These are phyloP conservation scores for Aphidius gifuensis DNA, from an alignment of 1,140 invertebrate species.

Conservation along the genomic window DNA sequence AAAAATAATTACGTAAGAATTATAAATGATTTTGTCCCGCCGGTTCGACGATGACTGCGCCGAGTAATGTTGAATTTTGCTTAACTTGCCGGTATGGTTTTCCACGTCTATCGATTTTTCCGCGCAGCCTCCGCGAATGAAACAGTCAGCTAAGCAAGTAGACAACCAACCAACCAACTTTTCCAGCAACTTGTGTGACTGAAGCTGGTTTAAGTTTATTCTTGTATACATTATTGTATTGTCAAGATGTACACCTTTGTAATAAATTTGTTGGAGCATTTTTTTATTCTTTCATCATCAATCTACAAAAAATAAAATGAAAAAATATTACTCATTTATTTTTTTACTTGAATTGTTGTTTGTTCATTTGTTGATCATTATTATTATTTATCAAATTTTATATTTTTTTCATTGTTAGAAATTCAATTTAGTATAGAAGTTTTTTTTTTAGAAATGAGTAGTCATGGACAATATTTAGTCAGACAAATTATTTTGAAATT, in stretches of 20 bases:
- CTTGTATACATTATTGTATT: too few relatives aligned
- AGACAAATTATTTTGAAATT: background rate
- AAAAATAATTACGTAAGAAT: background rate
- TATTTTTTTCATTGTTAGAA: too few relatives aligned
- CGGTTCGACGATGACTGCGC: conserved; percentile 29
- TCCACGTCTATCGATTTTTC: conserved; percentile 29
- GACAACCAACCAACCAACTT: background rate
- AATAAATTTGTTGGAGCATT: too few relatives aligned
- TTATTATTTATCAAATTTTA: too few relatives aligned
- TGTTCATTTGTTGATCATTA: too few relatives aligned
- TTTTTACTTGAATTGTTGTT: too few relatives aligned
- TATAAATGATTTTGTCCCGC: conserved; percentile 14
- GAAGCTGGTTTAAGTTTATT: background rate
- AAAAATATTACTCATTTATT: too few relatives aligned
- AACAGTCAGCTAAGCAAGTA: conserved; percentile 15
- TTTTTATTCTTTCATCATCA: too few relatives aligned
- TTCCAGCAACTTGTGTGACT: background rate
- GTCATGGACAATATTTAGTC: background rate
- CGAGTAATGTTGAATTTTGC: conserved; percentile 25
- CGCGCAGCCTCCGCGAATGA: conserved; percentile 29
- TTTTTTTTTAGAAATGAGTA: background rate
- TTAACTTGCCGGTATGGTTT: conserved; percentile 21
- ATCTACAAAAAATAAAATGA: too few relatives aligned
- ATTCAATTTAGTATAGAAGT: too few relatives aligned
- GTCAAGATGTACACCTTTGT: too few relatives aligned